Conservation (phyloP, 2,113 vertebrate species). For the Melanerpes aurifrons region DNA sequence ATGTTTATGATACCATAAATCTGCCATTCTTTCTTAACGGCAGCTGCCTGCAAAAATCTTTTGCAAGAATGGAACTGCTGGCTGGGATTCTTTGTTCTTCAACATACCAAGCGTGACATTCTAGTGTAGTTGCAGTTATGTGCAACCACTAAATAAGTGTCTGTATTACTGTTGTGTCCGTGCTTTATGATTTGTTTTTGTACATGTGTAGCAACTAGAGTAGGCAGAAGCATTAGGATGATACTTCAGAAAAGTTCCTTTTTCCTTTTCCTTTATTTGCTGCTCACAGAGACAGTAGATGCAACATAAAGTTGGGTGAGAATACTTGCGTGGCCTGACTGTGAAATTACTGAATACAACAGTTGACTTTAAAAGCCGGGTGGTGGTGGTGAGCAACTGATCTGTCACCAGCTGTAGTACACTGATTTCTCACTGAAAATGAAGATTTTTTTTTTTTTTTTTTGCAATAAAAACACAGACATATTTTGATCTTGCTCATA, state of each 20-base stretch:
- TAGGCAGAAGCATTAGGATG: not conserved
- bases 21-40: not conserved
- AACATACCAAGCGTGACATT: fast-evolving
- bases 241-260: not conserved
- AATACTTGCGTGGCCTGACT: not conserved
- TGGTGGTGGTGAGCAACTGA: not conserved
- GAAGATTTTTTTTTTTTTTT: not conserved
- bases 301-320: not conserved
- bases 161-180: not conserved
- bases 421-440: not conserved
- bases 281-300: not conserved
- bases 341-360: not conserved
- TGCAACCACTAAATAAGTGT: not conserved
- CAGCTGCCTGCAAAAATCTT: not conserved
- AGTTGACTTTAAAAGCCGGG: not conserved
- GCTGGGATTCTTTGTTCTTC: not conserved
- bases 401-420: not conserved
- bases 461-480: not conserved
- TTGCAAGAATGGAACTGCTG: not conserved
- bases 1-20: not conserved
- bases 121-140: not conserved
- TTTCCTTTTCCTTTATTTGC: not conserved
- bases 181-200: not conserved
- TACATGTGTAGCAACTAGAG: not conserved
- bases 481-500: not conserved